Base-by-base conservation (phyloP, 2,797 vertebrate species). In the Protosalanx chinensis region DNA sequence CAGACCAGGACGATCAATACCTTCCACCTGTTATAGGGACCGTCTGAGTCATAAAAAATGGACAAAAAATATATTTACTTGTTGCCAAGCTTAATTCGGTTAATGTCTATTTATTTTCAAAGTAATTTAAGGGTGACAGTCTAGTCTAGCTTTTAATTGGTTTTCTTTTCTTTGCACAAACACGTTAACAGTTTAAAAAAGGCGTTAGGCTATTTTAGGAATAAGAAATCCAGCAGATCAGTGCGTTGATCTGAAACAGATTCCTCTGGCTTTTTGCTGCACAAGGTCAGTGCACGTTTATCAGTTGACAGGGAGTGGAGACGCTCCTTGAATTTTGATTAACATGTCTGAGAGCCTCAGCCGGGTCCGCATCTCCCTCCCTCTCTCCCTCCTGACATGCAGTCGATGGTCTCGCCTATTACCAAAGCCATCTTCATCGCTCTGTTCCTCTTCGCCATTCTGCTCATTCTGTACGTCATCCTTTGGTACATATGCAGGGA, bases 401-500 rank as follows among this genome's bases (percentile, higher is more conserved):
- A 79, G 61, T n/a, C 67, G 0, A 0, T 41, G 4, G 32, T 76
- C 12, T 81, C 72, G 1, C 74, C 72, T 0, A 1, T 73, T 46
- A 67, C 76, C 46, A 79, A 79, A 75, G 76, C 76, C 29, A 59
- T 79, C 30, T 80, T 81, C 66, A 63, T 81, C 30, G 68, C 67
- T 15, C 46, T 81, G 18, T 77, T 85, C 29, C 78, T 81, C 49
- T 80, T 83, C 33, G 41, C 71, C 30, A 71, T 80, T 51, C 60
- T 75, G 8, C 76, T 76, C 18, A 76, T 80, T 7, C 68, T 85
- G n/a, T 74, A 12, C 4, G 70, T 64, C 27, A 76, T 79, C 51
- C 71, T 82, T 2, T 72, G 73, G 70, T 79, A 77, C 4, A 30
- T 81, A 59, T 84, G 72, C 53, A 51, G 64, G 32, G 77, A 82